Conservation (phyloP, 2,113 vertebrate species). For the Amia ocellicauda region DNA sequence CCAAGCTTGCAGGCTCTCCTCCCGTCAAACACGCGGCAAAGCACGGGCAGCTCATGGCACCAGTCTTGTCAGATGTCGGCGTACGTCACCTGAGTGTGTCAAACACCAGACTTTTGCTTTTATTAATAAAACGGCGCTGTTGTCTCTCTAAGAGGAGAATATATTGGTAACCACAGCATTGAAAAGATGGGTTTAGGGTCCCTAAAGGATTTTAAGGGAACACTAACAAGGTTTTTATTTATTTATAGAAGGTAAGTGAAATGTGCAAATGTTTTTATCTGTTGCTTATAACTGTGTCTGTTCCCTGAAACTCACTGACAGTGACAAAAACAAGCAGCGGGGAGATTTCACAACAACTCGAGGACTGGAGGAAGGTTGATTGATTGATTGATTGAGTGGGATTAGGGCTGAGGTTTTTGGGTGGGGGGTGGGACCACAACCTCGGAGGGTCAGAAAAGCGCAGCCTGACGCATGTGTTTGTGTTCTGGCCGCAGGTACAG, state of each 20-base stretch:
- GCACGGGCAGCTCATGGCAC: conserved; percentile 20
- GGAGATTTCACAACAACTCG: no score
- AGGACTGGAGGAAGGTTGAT: neutral
- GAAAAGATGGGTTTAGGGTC: no score
- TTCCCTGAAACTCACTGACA: neutral
- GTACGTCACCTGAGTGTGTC: conserved; percentile 26
- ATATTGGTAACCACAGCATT: no score
- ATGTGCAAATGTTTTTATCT: no score
- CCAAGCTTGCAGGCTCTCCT: neutral
- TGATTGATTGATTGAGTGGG: neutral
- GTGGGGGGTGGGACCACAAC: neutral
- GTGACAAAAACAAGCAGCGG: no score
- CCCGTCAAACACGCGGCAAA: conserved; percentile 27
- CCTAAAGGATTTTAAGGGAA: no score
- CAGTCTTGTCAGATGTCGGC: conserved; percentile 15
- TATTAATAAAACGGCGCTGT: no score
- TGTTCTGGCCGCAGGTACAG: conserved; percentile 47
- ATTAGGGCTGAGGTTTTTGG: neutral
- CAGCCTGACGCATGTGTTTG: neutral
- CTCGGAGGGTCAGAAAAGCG: neutral
- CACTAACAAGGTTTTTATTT: no score
- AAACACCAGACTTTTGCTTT: no score
- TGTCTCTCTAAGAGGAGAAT: no score
- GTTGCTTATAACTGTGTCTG: no score
- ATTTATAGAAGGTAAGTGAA: no score